Percentiles rank a stretch among this genome's conserved stretches.
Conservation (phyloP, 2,113 vertebrate genomes). For the Chamaea fasciata region DNA sequence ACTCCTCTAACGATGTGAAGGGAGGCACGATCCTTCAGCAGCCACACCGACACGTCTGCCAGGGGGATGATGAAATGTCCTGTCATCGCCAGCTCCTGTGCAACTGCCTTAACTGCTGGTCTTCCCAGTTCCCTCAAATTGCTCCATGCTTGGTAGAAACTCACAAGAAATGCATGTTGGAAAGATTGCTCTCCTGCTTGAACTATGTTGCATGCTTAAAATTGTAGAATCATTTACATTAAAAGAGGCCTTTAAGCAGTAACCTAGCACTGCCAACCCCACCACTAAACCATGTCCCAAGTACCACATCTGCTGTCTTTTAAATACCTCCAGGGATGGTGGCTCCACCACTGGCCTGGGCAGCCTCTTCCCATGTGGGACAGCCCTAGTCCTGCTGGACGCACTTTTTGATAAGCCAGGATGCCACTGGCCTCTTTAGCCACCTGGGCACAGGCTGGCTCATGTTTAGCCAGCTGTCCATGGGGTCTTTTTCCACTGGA, state of each 20-base stretch:
- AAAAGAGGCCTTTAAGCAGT: not conserved
- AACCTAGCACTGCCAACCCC: not conserved
- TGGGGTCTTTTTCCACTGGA: not conserved
- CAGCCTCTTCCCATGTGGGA: not conserved
- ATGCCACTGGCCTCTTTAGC: not conserved
- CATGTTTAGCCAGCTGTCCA: not conserved
- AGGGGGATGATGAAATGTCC: not conserved
- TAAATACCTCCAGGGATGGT: not conserved
- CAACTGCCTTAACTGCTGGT: not conserved
- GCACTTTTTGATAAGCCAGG: not conserved
- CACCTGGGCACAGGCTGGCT: not conserved
- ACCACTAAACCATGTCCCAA: not conserved
- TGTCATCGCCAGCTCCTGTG: not conserved
- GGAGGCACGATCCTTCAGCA: not conserved
- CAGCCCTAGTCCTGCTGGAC: not conserved
- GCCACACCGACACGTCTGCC: fast-evolving
- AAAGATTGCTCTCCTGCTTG: not conserved
- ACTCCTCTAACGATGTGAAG: not conserved
- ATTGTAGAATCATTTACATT: not conserved
- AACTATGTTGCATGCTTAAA: not conserved
- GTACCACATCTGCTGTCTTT: not conserved
- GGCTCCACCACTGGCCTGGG: too few species aligned
- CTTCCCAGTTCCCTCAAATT: not conserved
- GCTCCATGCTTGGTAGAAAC: not conserved
- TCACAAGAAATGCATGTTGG: not conserved